phyloP scores from a whole-genome alignment of 2,888 invertebrate genomes.

The Carabus problematicus region DNA sequence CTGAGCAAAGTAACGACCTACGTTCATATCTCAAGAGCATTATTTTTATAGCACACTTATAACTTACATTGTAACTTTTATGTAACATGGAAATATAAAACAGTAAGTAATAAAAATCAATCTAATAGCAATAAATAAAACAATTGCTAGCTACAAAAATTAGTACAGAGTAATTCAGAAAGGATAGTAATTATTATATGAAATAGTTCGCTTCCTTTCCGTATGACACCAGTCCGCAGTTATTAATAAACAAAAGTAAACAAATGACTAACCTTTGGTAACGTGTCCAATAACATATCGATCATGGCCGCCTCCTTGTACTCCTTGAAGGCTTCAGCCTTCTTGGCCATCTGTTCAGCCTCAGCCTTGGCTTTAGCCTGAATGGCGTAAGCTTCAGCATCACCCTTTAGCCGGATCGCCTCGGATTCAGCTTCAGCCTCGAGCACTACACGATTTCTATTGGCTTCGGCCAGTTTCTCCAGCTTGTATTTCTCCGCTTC shows the following conservation, averaged over 20 bases:
- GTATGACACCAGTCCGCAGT: not conserved
- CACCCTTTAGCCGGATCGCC: slow-evolving; percentile 82
- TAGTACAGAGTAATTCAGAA: too few species aligned
- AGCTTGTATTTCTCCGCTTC: slow-evolving; percentile 92
- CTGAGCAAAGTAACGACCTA: too few species aligned
- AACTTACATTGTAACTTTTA: too few species aligned
- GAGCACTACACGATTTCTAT: slow-evolving; percentile 84
- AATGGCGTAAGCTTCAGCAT: slow-evolving; percentile 92
- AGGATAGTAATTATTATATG: too few species aligned
- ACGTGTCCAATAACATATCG: slow-evolving; percentile 93
- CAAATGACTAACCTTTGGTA: slow-evolving; percentile 80
- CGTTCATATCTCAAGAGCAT: too few species aligned
- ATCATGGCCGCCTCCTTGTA: slow-evolving; percentile 96
- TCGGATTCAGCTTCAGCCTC: slow-evolving; percentile 97
- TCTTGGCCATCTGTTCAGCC: slow-evolving; percentile 96
- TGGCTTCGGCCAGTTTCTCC: slow-evolving; percentile 94
- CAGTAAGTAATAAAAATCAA: too few species aligned
- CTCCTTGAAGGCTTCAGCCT: slow-evolving; percentile 96
- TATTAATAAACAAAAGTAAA: not conserved
- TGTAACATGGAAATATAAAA: too few species aligned
- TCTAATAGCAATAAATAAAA: too few species aligned
- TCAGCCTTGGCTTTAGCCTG: slow-evolving; percentile 95
- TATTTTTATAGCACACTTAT: too few species aligned
- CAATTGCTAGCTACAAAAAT: too few species aligned
- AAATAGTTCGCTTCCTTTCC: not conserved